Base-by-base conservation (phyloP, 2,888 invertebrate genomes). In the Lathronympha strigana region DNA sequence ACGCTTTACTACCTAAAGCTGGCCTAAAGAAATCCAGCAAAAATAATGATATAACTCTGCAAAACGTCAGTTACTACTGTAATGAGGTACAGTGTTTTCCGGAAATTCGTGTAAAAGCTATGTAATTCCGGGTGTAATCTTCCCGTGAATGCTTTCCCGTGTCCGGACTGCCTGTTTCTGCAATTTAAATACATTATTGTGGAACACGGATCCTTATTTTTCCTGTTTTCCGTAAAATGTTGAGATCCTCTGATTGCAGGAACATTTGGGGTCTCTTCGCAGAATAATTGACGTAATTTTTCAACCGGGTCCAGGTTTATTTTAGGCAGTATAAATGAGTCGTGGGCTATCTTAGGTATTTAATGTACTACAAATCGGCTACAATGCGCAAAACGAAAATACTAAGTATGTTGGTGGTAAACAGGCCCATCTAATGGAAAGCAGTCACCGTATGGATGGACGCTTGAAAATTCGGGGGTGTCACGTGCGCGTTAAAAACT, bases 141-240 rank as follows among this genome's bases (percentile, higher is more conserved):
- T 40, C 43, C 50, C 43, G 57, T 19, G 25, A 53, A 64, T 64
- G 64, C 58, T 58, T 64, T 64, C 21, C 45, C 63, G 51, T 60
- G 64, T 64, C 40, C 49, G 19, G 15, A 36, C 15, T 15, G 17
- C 40, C 40, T 28, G 31, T 53, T 57, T 53, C 28, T 60, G 51
- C 53, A 58, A 64, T 64, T 64, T 53, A 64, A 64, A 60, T 64
- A 64, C 64, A 64, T 64, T 64, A 60, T 63, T 63, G 40, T 53
- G 49, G 57, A 51, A 28, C 64, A 53, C 13, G 21, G 55, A 40
- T 53, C 58, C 58, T 45, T 51, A 51, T 58, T 58, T 53, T 51
- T 51, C 63, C 36, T 33, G 36, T 38, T 36, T 54, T 43, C 11
- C 28, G 6, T 40, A 40, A 45, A 58, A 63, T 58, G 63, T 51